These are phyloP conservation scores for Beaufortia kweichowensis DNA, from an alignment of 2,113 vertebrate species.

Conservation along the genomic window DNA sequence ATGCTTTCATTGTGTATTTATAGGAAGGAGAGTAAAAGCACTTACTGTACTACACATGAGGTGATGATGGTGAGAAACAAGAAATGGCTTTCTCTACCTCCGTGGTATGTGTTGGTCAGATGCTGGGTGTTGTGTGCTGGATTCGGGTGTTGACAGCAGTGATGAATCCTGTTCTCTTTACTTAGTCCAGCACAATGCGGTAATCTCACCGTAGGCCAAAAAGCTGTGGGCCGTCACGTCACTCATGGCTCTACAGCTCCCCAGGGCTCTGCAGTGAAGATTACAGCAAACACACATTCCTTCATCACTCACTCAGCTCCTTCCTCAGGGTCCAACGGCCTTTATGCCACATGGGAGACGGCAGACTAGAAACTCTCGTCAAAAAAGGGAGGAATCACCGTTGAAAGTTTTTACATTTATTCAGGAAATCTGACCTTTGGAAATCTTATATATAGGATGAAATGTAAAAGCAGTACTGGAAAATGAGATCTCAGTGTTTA, in stretches of 20 bases:
- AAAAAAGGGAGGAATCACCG: background rate
- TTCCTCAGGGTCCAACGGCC: constrained; percentile 2
- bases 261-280: constrained; percentile 22
- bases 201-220: constrained; percentile 15
- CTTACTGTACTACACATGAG: background rate
- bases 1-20: constrained; percentile 9
- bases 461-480: background rate
- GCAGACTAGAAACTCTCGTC: background rate
- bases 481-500: background rate
- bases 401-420: background rate
- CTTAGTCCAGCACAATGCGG: constrained; percentile 13
- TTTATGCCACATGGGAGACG: background rate
- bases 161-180: constrained; percentile 47
- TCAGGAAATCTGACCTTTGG: background rate
- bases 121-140: constrained; percentile 9
- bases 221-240: background rate
- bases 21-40: constrained; percentile 6
- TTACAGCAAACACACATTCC: constrained; percentile 24
- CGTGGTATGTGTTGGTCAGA: constrained; percentile 6
- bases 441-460: background rate
- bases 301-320: constrained; percentile 17
- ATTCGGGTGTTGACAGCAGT: constrained; percentile 42
- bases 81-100: constrained; percentile 1
- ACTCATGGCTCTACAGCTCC: background rate
- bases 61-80: constrained; percentile 30